These are phyloP conservation scores for Peromyscus aztecus DNA, from an alignment of 2,797 vertebrate genomes.

Conservation along the genomic window DNA sequence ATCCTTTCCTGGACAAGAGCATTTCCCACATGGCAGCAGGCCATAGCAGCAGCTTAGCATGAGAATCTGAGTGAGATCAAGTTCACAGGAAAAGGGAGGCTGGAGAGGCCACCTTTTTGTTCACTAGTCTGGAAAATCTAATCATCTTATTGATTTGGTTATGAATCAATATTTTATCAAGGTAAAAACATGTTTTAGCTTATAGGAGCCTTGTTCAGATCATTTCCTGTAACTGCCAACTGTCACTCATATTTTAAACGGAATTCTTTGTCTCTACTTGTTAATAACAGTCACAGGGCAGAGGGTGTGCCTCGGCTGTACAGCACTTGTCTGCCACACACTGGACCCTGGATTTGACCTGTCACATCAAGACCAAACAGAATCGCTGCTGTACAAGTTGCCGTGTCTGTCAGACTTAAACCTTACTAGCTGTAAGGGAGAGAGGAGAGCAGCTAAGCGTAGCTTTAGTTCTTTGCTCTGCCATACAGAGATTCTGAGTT, in stretches of 20 bases:
- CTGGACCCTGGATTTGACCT: neutral
- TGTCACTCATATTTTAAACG: slow-evolving; percentile 53
- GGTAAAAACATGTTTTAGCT: neutral
- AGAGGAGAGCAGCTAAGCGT: slow-evolving; percentile 10
- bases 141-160: neutral
- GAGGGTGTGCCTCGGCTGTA: neutral
- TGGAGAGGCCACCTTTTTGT: neutral
- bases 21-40: neutral
- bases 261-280: slow-evolving; percentile 5
- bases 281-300: neutral
- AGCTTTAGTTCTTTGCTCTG: slow-evolving; percentile 9
- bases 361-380: neutral
- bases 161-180: slow-evolving; percentile 1
- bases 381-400: neutral
- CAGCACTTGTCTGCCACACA: neutral
- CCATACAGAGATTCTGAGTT: neutral
- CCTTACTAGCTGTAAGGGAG: slow-evolving; percentile 8
- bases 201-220: neutral
- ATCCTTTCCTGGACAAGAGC: neutral
- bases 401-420: slow-evolving; percentile 1
- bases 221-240: neutral
- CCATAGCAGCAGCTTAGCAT: neutral
- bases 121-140: neutral
- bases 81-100: neutral
- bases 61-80: neutral